Percentiles rank a stretch among this genome's conserved stretches.
phyloP scores from a whole-genome alignment of 2,113 vertebrate species.

The Cavia aperea region DNA sequence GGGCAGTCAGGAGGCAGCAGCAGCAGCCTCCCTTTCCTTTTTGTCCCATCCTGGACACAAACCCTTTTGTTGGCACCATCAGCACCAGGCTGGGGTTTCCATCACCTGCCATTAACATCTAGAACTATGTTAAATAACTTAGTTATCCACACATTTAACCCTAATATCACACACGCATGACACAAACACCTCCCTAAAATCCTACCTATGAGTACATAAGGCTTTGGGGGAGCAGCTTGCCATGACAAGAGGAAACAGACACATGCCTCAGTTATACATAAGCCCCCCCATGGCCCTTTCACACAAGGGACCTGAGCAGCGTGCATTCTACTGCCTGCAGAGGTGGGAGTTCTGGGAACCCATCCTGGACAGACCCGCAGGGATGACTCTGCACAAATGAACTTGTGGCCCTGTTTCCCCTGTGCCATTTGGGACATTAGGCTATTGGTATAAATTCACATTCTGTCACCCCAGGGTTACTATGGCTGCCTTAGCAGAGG shows the following conservation, averaged over 20 bases:
- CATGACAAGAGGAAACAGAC: neutral
- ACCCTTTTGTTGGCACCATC: neutral
- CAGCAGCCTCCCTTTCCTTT: neutral
- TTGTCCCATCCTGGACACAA: neutral
- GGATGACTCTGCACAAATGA: neutral
- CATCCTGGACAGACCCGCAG: neutral
- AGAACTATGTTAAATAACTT: neutral
- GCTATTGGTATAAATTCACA: neutral
- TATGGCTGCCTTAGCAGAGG: neutral
- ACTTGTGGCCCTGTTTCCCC: fast-evolving
- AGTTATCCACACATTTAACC: neutral
- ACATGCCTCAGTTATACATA: neutral
- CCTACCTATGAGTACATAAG: neutral
- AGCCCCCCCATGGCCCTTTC: no score
- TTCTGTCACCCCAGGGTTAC: no score
- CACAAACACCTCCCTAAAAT: neutral
- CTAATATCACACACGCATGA: neutral
- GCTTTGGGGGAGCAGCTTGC: neutral
- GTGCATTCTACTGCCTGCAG: neutral
- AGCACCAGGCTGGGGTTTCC: neutral
- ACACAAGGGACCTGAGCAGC: neutral
- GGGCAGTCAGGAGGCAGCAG: neutral
- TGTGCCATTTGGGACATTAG: fast-evolving
- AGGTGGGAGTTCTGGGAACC: neutral
- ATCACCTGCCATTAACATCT: neutral